Evolutionary conservation across 1,140 invertebrate species (phyloP), one percentile per base, ranked within the genome.

Genomic region (Heterodera schachtii): DNA sequence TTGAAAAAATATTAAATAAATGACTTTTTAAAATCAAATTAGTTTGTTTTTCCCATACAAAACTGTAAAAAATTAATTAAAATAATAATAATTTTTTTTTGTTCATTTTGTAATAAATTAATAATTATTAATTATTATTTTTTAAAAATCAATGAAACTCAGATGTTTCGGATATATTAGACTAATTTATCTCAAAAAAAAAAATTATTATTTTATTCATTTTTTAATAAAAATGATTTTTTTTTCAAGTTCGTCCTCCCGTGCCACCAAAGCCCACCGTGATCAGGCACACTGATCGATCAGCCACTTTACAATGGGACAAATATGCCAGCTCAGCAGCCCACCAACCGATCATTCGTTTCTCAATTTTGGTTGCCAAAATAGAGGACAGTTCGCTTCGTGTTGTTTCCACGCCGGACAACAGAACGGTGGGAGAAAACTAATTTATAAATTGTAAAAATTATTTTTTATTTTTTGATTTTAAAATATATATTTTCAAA

Each of bases 271-370:
- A 83, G 71, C 87, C 87, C 9, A 79, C 82, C 69, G 79, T 88
- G 31, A 85, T 82, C 47, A 73, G 69, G 19, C 78, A 80, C 60
- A 79, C 89, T n/a, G 90, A 89, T 47, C 75, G 81, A 19, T 82
- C 84, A 13, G 84, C 89, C 2, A 84, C 87, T 43, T 60, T 89
- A 9, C 79, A 73, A 44, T 89, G 88, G 88, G 83, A 71, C 75
- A 84, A 90, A 47, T 81, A 73, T 41, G 74, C 84, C 19, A 89
- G 89, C 16, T 73, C 82, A 19, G 21, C 41, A 11, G 89, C 88
- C 11, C 89, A 89, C 79, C 79, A 81, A 49, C 88, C 88, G 16
- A 84, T 89, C 46, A 49, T 87, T 11, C 79, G 84, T 44, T 89
- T 85, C 81, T 83, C 89, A 5, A 82, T 88, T 46, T 49, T 87